phyloP scores from a whole-genome alignment of 1,140 invertebrate species.

The Plectrocnemia conspersa region DNA sequence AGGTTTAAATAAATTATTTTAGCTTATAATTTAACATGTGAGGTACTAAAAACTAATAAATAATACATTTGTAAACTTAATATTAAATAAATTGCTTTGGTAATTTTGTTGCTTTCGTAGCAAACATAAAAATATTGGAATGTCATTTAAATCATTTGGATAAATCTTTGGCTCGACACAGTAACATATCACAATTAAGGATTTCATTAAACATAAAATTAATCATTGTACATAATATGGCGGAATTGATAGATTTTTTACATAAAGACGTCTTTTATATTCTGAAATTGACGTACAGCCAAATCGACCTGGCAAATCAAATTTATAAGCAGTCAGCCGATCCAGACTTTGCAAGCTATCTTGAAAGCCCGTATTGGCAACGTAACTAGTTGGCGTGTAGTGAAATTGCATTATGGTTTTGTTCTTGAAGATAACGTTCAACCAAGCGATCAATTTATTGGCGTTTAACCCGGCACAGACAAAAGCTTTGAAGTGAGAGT shows the following conservation, averaged over 20 bases:
- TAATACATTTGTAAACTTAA: too few relatives aligned
- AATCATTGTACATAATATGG: too few relatives aligned
- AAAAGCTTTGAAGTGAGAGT: slow-evolving; percentile 98
- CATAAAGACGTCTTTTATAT: slow-evolving; percentile 95
- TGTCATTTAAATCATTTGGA: too few relatives aligned
- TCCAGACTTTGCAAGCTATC: slow-evolving; percentile 90
- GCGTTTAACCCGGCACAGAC: slow-evolving; percentile 92
- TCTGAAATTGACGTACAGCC: slow-evolving; percentile 92
- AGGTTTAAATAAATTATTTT: too few relatives aligned
- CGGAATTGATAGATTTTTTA: slow-evolving; percentile 37
- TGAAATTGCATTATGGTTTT: slow-evolving; percentile 82
- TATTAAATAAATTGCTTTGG: too few relatives aligned
- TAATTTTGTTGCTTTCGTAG: too few relatives aligned
- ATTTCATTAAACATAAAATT: background rate
- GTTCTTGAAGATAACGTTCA: slow-evolving; percentile 88
- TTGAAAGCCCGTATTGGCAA: slow-evolving; percentile 94
- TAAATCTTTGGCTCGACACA: too few relatives aligned
- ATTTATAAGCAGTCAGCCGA: slow-evolving; percentile 77
- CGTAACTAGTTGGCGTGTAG: slow-evolving; percentile 94
- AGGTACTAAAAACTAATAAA: too few relatives aligned
- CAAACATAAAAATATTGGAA: too few relatives aligned
- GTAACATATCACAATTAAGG: background rate
- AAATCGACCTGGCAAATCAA: slow-evolving; percentile 93
- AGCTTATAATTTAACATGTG: too few relatives aligned
- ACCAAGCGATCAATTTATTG: slow-evolving; percentile 87